phyloP scores from a whole-genome alignment of 2,888 invertebrate genomes.

The Pteria penguin region DNA sequence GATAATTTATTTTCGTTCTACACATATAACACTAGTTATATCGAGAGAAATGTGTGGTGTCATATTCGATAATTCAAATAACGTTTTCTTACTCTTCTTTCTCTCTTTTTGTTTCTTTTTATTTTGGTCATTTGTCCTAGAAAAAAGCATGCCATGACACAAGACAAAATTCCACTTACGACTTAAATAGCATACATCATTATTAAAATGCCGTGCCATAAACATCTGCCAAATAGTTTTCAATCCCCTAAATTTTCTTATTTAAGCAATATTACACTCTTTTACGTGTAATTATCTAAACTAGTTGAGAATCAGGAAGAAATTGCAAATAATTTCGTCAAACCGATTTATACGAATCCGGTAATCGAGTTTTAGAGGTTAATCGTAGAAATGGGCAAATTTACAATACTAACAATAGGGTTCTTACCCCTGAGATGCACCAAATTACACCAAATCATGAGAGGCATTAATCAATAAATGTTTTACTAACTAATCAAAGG shows the following conservation, averaged over 20 bases:
- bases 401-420: constrained; percentile 2
- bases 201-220: no score
- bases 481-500: constrained; percentile 5
- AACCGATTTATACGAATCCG: neutral
- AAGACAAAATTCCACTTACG: constrained; percentile 1
- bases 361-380: constrained; percentile 1
- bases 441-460: constrained; percentile 25
- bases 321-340: neutral
- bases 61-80: no score
- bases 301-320: neutral
- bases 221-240: neutral
- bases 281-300: neutral
- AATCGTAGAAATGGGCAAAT: constrained; percentile 6
- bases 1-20: no score
- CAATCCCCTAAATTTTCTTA: neutral
- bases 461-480: constrained; percentile 28
- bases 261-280: neutral
- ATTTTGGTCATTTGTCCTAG: no score
- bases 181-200: constrained; percentile 15
- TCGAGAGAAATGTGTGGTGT: no score
- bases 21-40: no score
- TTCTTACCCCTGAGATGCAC: constrained; percentile 1
- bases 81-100: no score
- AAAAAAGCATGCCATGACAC: no score
- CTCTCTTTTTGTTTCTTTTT: no score